Base-by-base conservation (phyloP, 2,797 vertebrate genomes). In the Sebastes vulpes region DNA sequence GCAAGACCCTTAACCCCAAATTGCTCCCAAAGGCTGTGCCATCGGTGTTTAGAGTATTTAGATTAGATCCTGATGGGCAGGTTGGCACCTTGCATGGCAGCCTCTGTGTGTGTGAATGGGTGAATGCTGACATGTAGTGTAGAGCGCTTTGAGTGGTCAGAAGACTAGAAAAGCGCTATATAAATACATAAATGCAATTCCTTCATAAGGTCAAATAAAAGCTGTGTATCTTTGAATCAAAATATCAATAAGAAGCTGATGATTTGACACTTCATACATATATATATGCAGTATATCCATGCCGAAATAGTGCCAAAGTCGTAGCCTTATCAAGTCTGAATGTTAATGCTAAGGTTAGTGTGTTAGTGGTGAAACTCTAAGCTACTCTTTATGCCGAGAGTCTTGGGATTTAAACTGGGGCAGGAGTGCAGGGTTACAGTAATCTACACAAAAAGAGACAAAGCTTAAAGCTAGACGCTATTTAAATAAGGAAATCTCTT, bases 381-480 rank as follows among this genome's bases (percentile, higher is more conserved):
- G 11, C 26, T 42, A 8, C 25, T 52, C 35, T 74, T 59, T 26
- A 59, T 54, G 29, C 20, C 35, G 60, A 78, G n/a, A 31, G 59
- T n/a, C 42, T 46, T 53, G 4, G 25, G 18, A 63, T 56, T 85
- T 63, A 23, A 71, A 67, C 50, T 75, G 57, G 65, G 61, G 23
- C 52, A 72, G 42, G 6, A 58, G 61, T 58, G 54, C 46, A 58
- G 35, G 9, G 68, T 83, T 69, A 71, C 60, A 79, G 72, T 46
- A 29, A 75, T 80, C 32, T 32, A 52, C 77, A 65, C 61, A 57
- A 71, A 72, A 79, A 57, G 14, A 63, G 71, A 35, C 38, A 64
- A 80, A 71, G 48, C 21, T 71, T 38, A 29, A 32, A 64, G 3
- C 53, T 50, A 7, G 26, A 66, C 4, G 28, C 7, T 7, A 1